Percentiles rank a stretch among this genome's conserved stretches.
Evolutionary conservation across 2,888 invertebrate genomes (phyloP).

Genomic region (Leptopilina myrica): DNA sequence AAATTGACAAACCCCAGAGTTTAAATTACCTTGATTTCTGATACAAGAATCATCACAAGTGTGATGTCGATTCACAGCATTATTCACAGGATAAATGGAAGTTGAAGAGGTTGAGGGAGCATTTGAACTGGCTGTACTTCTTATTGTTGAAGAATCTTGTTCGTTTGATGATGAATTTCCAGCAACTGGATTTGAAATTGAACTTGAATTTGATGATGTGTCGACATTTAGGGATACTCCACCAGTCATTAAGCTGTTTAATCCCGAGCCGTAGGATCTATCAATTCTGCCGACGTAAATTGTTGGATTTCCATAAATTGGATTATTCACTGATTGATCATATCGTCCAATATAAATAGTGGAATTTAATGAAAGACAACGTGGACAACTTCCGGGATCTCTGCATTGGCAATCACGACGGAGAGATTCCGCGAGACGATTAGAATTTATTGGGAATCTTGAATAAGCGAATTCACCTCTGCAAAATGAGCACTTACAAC

Average conservation of each 20-base stretch:
- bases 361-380: slow-evolving; percentile 67
- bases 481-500: slow-evolving; percentile 69
- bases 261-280: slow-evolving; percentile 60
- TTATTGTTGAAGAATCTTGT: slow-evolving; percentile 50
- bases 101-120: slow-evolving; percentile 53
- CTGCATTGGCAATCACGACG: slow-evolving; percentile 68
- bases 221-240: slow-evolving; percentile 42
- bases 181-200: slow-evolving; percentile 42
- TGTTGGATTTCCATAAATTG: slow-evolving; percentile 67
- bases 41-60: slow-evolving; percentile 77
- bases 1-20: slow-evolving; percentile 66
- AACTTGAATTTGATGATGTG: slow-evolving; percentile 25
- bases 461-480: slow-evolving; percentile 68
- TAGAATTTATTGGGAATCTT: slow-evolving; percentile 63
- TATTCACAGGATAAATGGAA: slow-evolving; percentile 74
- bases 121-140: slow-evolving; percentile 55
- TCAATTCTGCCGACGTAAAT: slow-evolving; percentile 69
- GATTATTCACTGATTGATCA: slow-evolving; percentile 69
- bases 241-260: slow-evolving; percentile 53
- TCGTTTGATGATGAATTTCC: slow-evolving; percentile 41
- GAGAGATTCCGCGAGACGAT: slow-evolving; percentile 63
- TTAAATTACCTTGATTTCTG: slow-evolving; percentile 75
- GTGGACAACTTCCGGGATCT: slow-evolving; percentile 62
- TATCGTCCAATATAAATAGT: slow-evolving; percentile 68
- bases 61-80: slow-evolving; percentile 77